These are phyloP conservation scores for Epinotia ramella DNA, from an alignment of 2,888 invertebrate genomes.

Conservation along the genomic window DNA sequence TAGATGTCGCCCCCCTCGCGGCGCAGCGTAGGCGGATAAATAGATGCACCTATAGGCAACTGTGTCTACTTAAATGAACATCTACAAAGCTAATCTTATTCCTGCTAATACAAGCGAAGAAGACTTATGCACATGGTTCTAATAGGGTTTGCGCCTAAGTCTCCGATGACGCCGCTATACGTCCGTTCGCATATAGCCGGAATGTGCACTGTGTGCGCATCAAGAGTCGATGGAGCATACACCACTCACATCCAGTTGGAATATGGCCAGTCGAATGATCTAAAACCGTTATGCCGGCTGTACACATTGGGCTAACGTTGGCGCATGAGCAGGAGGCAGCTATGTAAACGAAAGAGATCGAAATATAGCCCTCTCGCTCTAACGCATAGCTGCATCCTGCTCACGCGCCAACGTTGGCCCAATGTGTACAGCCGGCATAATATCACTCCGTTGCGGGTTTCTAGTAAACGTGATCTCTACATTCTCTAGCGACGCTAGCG, in stretches of 20 bases:
- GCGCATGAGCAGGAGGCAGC: no score
- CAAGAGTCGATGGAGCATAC: conserved; percentile 29
- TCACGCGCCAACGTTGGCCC: no score
- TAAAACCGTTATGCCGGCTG: no score
- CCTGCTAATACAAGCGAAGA: conserved; percentile 30
- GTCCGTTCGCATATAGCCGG: conserved; percentile 16
- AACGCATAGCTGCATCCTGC: no score
- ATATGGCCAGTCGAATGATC: conserved; percentile 34
- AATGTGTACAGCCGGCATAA: no score
- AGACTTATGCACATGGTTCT: conserved; percentile 41
- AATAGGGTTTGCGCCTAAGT: conserved; percentile 36
- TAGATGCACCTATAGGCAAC: conserved; percentile 20
- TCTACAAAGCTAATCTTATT: conserved; percentile 39
- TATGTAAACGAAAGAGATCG: no score
- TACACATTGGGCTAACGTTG: no score
- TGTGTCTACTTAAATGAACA: conserved; percentile 22
- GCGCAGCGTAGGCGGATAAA: conserved; percentile 33
- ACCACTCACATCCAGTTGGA: conserved; percentile 34
- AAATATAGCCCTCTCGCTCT: no score
- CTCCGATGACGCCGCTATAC: conserved; percentile 17
- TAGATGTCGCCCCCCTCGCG: conserved; percentile 55
- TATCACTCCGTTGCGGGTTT: background rate
- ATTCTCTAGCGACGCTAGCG: no score
- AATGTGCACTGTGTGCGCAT: conserved; percentile 29
- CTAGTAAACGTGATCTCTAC: no score